A percentile compares a stretch with the other conserved stretches of the same genome.
phyloP scores from a whole-genome alignment of 2,797 vertebrate genomes.

The Semaprochilodus insignis region DNA sequence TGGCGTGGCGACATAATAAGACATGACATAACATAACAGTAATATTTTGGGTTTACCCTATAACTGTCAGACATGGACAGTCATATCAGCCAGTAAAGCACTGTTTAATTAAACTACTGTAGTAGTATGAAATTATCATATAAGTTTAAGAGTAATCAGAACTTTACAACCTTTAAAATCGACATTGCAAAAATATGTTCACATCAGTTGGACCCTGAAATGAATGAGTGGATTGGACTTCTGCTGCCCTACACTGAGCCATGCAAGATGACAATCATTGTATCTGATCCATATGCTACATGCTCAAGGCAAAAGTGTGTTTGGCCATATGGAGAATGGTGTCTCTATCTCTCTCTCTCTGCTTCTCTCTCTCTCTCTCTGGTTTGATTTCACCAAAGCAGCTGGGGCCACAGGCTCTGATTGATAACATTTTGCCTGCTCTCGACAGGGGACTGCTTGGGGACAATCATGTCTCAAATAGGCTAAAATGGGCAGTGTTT shows the following conservation, averaged over 20 bases:
- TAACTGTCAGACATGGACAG: too few species aligned
- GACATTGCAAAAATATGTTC: too few species aligned
- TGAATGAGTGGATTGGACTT: not conserved
- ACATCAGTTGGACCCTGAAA: too few species aligned
- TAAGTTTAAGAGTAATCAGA: too few species aligned
- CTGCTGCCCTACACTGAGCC: not conserved
- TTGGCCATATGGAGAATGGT: slow-evolving; percentile 12
- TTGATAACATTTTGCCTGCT: slow-evolving; percentile 72
- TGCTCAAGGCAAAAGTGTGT: slow-evolving; percentile 2
- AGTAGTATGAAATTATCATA: too few species aligned
- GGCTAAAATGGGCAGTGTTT: slow-evolving; percentile 65
- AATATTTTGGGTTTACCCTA: too few species aligned
- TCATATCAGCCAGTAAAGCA: too few species aligned
- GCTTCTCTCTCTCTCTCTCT: slow-evolving; percentile 10
- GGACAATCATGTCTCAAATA: slow-evolving; percentile 64
- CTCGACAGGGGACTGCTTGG: slow-evolving; percentile 66
- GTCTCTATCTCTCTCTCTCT: slow-evolving; percentile 6
- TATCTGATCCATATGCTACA: slow-evolving; percentile 1
- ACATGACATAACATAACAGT: too few species aligned
- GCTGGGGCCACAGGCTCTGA: slow-evolving; percentile 64
- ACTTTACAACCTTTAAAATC: too few species aligned
- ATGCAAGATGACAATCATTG: slow-evolving; percentile 24
- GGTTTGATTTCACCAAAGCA: slow-evolving; percentile 35
- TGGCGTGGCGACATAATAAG: too few species aligned
- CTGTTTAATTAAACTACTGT: too few species aligned